Percentiles rank a stretch among this genome's conserved stretches.
Conservation (phyloP, 2,888 invertebrate species). For the Tinea semifulvella region DNA sequence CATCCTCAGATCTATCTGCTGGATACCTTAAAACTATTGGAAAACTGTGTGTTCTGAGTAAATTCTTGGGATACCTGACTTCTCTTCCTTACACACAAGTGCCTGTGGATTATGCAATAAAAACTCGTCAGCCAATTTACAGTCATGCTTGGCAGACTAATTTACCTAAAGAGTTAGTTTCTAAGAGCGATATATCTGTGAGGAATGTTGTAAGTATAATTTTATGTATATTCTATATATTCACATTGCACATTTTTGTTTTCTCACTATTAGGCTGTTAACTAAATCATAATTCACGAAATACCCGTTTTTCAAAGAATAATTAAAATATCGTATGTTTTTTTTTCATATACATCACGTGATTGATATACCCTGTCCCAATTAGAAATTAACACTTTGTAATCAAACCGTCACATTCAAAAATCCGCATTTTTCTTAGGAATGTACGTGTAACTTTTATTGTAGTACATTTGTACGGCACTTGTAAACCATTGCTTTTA, state of each 20-base stretch:
- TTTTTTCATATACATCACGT: no score
- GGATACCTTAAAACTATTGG: slow-evolving; percentile 54
- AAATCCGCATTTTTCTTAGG: no score
- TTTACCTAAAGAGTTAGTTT: slow-evolving; percentile 42
- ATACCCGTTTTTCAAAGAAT: no score
- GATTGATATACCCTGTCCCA: no score
- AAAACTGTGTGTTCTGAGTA: slow-evolving; percentile 75
- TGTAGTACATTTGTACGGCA: neutral
- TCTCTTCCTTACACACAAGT: slow-evolving; percentile 73
- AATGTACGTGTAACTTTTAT: slow-evolving; percentile 5
- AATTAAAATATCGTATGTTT: no score
- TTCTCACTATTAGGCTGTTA: no score
- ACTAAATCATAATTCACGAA: no score
- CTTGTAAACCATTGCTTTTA: no score
- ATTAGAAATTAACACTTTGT: no score
- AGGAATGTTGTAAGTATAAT: slow-evolving; percentile 51
- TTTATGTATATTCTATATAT: no score
- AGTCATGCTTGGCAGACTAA: slow-evolving; percentile 24
- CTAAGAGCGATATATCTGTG: slow-evolving; percentile 37
- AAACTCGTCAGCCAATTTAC: slow-evolving; percentile 18
- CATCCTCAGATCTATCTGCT: slow-evolving; percentile 36
- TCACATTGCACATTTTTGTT: no score
- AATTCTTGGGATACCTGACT: slow-evolving; percentile 81
- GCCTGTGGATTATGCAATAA: slow-evolving; percentile 22
- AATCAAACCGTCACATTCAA: no score